Evolutionary conservation across 2,888 invertebrate genomes (phyloP).

Genomic region (Tetheella fluctuosa): DNA sequence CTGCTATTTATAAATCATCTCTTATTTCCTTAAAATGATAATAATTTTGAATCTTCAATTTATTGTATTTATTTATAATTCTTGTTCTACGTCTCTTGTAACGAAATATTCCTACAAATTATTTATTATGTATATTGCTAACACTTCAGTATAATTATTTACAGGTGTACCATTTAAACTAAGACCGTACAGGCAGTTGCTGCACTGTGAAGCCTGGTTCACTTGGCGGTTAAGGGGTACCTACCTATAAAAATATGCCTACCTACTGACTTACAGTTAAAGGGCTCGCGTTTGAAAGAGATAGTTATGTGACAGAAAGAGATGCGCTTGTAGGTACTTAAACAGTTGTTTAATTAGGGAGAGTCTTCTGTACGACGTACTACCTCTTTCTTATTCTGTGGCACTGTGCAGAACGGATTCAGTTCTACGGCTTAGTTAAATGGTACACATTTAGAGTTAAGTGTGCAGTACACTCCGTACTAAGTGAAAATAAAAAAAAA

Average conservation of each 20-base stretch:
- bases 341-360: no score
- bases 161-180: no score
- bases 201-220: no score
- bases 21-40: background rate
- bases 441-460: background rate
- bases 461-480: background rate
- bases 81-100: background rate
- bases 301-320: no score
- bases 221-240: no score
- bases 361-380: no score
- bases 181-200: no score
- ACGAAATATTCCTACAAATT: background rate
- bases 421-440: background rate
- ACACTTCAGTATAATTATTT: background rate
- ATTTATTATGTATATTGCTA: background rate
- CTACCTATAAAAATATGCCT: no score
- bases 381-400: no score
- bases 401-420: background rate
- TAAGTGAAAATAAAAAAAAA: slow-evolving; percentile 17
- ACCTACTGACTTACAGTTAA: no score
- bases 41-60: background rate
- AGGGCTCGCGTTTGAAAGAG: no score
- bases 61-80: background rate
- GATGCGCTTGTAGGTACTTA: no score
- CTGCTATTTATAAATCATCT: background rate